These are phyloP conservation scores for Drosophila yakuba DNA, from an alignment of 1,140 invertebrate genomes.

Conservation along the genomic window DNA sequence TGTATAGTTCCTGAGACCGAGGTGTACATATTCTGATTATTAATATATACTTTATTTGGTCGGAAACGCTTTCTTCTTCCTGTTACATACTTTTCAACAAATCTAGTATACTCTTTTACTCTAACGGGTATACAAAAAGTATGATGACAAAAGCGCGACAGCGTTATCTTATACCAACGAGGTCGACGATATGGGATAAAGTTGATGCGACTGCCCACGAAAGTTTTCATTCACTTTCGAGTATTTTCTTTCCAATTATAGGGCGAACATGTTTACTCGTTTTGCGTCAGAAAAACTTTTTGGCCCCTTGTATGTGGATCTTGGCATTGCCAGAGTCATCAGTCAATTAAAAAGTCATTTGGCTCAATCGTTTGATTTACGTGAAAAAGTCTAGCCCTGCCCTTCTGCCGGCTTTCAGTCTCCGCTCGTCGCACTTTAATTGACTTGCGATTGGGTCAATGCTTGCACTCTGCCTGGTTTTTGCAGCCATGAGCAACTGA, in stretches of 20 bases:
- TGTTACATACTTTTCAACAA: too few species aligned
- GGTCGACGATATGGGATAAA: too few species aligned
- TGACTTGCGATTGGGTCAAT: slow-evolving; percentile 59
- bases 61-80: too few species aligned
- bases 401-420: slow-evolving; percentile 6
- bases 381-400: slow-evolving; percentile 19
- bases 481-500: slow-evolving; percentile 21
- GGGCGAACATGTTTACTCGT: slow-evolving; percentile 48
- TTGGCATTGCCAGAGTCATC: slow-evolving; percentile 18
- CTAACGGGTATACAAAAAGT: too few species aligned
- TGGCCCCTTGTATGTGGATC: slow-evolving; percentile 11
- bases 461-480: slow-evolving; percentile 42
- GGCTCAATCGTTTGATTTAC: slow-evolving; percentile 68
- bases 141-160: too few species aligned
- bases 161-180: too few species aligned
- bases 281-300: slow-evolving; percentile 26
- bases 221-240: background rate
- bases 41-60: too few species aligned
- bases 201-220: too few species aligned
- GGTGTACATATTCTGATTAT: too few species aligned
- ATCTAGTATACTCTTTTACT: too few species aligned
- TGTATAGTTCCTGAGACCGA: too few species aligned
- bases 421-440: slow-evolving; percentile 56
- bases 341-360: slow-evolving; percentile 69
- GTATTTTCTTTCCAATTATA: slow-evolving; percentile 31